These are phyloP conservation scores for Chamaea fasciata DNA, from an alignment of 2,113 vertebrate species.

Conservation along the genomic window DNA sequence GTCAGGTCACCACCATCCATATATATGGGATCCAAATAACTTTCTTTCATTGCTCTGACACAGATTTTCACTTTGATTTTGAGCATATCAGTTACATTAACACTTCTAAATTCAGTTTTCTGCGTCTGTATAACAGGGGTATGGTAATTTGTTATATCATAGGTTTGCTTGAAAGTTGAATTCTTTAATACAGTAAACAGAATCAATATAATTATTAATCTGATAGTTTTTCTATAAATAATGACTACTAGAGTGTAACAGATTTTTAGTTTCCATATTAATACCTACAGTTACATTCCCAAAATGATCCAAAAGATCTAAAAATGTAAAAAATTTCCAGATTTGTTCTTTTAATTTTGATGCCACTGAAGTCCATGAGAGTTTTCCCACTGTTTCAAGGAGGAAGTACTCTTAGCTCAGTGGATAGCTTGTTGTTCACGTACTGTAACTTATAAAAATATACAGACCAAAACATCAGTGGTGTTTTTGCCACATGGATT, in stretches of 20 bases:
- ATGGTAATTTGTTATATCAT: background rate
- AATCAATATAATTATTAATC: background rate
- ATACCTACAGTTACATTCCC: background rate
- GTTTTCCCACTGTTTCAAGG: background rate
- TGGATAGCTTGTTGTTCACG: background rate
- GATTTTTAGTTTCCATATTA: background rate
- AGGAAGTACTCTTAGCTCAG: background rate
- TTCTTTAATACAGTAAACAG: background rate
- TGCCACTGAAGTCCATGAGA: background rate
- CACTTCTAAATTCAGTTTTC: background rate
- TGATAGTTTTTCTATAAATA: background rate
- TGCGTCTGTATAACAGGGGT: background rate
- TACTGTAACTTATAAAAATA: background rate
- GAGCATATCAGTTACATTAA: background rate
- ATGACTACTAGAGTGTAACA: background rate
- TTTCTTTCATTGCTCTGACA: background rate
- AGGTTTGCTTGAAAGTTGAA: background rate
- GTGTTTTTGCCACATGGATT: background rate
- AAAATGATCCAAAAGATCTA: background rate
- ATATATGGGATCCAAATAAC: background rate
- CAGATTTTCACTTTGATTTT: background rate
- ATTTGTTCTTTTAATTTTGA: background rate
- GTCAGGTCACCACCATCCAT: background rate
- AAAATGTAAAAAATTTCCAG: background rate
- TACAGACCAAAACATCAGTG: background rate